Percentiles rank a stretch among this genome's conserved stretches.
Evolutionary conservation across 2,797 vertebrate genomes (phyloP).

Genomic region (Spheniscus humboldti): DNA sequence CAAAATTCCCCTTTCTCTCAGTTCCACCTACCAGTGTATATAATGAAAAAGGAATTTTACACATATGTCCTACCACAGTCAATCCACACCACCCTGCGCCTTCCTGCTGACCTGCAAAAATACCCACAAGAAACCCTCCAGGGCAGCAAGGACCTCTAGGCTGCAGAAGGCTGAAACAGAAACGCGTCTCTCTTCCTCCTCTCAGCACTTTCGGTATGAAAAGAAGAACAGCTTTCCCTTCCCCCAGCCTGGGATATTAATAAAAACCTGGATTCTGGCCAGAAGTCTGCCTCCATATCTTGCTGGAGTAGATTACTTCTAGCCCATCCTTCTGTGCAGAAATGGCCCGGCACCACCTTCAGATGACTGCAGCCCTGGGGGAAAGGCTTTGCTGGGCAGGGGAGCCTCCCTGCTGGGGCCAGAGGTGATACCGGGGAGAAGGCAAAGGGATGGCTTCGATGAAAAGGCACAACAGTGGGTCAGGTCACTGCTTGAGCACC

Average conservation of each 20-base stretch:
- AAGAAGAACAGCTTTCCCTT: background rate
- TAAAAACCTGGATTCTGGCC: background rate
- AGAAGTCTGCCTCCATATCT: background rate
- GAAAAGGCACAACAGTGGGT: accelerated
- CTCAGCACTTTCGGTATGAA: background rate
- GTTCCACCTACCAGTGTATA: background rate
- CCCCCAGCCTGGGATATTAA: background rate
- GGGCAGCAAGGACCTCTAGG: background rate
- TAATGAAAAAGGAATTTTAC: background rate
- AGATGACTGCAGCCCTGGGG: background rate
- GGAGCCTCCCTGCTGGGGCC: background rate
- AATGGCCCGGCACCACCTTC: background rate
- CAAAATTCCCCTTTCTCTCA: background rate
- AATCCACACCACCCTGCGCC: background rate
- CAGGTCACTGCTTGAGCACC: background rate
- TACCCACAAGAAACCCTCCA: background rate
- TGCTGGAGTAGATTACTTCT: background rate
- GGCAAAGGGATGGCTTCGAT: background rate
- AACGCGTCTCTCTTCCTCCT: background rate
- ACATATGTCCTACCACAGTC: background rate
- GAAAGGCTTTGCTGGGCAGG: background rate
- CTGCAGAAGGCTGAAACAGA: background rate
- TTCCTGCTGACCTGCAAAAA: background rate
- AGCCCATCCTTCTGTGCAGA: background rate
- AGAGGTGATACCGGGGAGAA: background rate